Evolutionary conservation across 2,113 vertebrate species (phyloP).

Genomic region (Asarcornis scutulata): DNA sequence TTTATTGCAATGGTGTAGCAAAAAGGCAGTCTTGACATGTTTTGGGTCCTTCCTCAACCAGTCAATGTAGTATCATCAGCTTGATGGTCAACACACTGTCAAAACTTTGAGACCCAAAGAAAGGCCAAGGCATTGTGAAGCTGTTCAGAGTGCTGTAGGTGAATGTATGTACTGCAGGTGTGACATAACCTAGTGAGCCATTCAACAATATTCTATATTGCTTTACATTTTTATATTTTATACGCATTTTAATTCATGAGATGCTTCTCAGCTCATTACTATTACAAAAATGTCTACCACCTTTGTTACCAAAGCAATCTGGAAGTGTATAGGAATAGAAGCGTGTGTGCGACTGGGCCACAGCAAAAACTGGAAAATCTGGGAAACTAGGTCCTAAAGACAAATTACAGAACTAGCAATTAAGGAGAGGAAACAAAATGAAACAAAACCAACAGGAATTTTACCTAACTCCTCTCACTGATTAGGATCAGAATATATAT

Average conservation of each 20-base stretch:
- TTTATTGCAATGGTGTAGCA: background rate
- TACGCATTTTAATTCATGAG: background rate
- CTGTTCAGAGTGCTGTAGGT: background rate
- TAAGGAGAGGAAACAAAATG: background rate
- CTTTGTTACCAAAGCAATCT: background rate
- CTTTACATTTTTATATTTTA: background rate
- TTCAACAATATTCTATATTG: background rate
- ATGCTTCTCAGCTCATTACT: background rate
- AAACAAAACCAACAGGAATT: background rate
- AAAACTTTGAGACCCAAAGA: background rate
- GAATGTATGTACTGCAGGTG: background rate
- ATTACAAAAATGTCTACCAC: accelerated
- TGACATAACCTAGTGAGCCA: background rate
- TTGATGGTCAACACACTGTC: background rate
- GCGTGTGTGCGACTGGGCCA: background rate
- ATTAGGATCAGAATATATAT: background rate
- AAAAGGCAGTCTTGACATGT: background rate
- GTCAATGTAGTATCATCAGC: background rate
- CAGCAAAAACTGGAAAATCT: background rate
- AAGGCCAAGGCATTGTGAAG: background rate
- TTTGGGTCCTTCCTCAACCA: background rate
- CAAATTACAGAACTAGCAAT: background rate
- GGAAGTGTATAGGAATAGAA: background rate
- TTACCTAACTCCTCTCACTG: background rate
- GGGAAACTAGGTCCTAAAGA: background rate